Percentiles rank a stretch among this genome's conserved stretches.
These are phyloP conservation scores for Melipona beecheii DNA, from an alignment of 2,888 invertebrate species.

Conservation along the genomic window DNA sequence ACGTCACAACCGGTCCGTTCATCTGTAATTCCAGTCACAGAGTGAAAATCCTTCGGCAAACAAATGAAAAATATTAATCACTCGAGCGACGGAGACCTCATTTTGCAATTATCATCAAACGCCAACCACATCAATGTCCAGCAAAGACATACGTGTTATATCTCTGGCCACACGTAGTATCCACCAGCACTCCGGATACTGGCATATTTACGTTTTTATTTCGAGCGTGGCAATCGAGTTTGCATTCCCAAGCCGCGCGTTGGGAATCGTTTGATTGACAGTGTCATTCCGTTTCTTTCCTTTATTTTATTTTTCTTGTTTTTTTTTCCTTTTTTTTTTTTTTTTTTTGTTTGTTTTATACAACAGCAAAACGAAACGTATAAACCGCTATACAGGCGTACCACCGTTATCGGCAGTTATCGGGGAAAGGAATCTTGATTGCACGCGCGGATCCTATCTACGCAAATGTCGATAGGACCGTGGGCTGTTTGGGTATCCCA, in stretches of 20 bases:
- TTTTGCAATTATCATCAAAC: not conserved
- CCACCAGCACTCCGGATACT: not conserved
- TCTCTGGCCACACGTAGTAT: not conserved
- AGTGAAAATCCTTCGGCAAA: not conserved
- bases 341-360: not conserved
- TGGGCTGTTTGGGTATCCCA: conserved; percentile 14
- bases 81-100: not conserved
- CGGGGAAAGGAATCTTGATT: conserved; percentile 33
- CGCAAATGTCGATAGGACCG: conserved; percentile 1
- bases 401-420: conserved; percentile 20
- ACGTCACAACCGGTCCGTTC: not conserved
- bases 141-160: not conserved
- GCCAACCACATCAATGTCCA: not conserved
- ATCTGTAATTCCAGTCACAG: not conserved
- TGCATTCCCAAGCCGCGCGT: not conserved
- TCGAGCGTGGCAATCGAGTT: conserved; percentile 1
- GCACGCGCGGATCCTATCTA: conserved; percentile 24
- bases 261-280: conserved; percentile 31
- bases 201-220: conserved; percentile 35
- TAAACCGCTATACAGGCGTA: conserved; percentile 22
- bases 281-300: conserved; percentile 9
- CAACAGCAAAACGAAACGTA: conserved; percentile 5
- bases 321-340: not conserved
- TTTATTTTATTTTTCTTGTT: not conserved
- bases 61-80: not conserved